These are phyloP conservation scores for Apis laboriosa DNA, from an alignment of 1,140 invertebrate genomes.

Conservation along the genomic window DNA sequence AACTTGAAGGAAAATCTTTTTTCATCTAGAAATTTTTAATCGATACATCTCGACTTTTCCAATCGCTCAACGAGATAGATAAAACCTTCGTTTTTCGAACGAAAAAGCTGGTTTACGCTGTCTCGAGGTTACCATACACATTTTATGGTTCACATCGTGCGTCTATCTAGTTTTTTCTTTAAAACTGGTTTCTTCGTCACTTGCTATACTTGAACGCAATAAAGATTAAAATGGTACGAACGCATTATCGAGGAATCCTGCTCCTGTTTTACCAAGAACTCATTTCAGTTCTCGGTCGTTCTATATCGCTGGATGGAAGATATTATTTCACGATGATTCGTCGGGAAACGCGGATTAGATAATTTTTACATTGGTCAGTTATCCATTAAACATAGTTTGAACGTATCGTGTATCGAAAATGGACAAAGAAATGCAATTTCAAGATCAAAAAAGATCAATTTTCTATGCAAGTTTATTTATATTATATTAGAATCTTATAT, in stretches of 20 bases:
- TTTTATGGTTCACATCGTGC: slow-evolving; percentile 52
- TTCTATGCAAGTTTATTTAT: neutral
- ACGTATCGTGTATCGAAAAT: neutral
- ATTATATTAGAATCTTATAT: too few species aligned
- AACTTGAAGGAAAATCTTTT: slow-evolving; percentile 1
- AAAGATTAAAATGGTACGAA: slow-evolving; percentile 32
- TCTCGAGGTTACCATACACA: slow-evolving; percentile 62
- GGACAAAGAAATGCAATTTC: neutral
- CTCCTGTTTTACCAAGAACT: slow-evolving; percentile 21
- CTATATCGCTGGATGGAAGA: neutral
- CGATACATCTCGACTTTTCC: slow-evolving; percentile 38
- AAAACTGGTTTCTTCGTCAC: slow-evolving; percentile 56
- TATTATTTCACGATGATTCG: neutral
- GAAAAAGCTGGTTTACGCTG: slow-evolving; percentile 61
- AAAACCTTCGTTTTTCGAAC: slow-evolving; percentile 17
- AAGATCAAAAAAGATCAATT: neutral
- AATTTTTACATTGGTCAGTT: neutral
- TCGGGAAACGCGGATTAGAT: neutral
- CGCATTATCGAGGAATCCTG: slow-evolving; percentile 38
- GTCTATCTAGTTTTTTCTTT: slow-evolving; percentile 42
- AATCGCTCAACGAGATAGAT: slow-evolving; percentile 40
- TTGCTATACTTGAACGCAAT: slow-evolving; percentile 46
- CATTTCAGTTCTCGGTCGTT: neutral
- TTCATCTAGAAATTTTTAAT: slow-evolving; percentile 10
- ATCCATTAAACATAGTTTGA: too few species aligned